Base-by-base conservation (phyloP, 2,113 vertebrate genomes). In the Rafetus swinhoei region DNA sequence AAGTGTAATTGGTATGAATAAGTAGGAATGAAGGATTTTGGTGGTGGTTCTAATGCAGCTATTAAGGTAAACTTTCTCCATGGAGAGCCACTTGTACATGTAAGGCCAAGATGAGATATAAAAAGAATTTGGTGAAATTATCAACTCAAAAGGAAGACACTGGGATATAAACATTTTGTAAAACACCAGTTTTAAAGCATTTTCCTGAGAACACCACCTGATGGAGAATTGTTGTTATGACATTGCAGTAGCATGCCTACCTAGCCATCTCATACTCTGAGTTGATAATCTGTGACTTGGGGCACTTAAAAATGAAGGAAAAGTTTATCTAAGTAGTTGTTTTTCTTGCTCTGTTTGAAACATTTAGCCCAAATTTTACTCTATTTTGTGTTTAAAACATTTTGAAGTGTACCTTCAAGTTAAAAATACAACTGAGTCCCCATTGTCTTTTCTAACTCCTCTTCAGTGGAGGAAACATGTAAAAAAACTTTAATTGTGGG, bases 401-500 rank as follows among this genome's bases (percentile, higher is more conserved):
- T 35, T 72, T 35, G 65, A 72, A 72, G 2, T 21, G 35, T 72
- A n/a, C 65, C 2, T 35, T 72, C 9, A 72, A 72, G 4, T 72
- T 72, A 35, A n/a, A 69, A 69, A 69, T 69, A n/a, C n/a, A 72
- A 35, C 16, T 4, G 35, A 35, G 35, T n/a, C 18, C n/a, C 32
- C n/a, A 9, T 72, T 69, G 32, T 72, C 74, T 27, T 77, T 77
- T 50, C 55, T 8, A 65, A 84, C 21, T 83, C n/a, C 2, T 18
- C 50, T 32, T 55, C 72, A 79, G 12, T 79, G 18, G 32, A 55
- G 2, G 0, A 10, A 10, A n/a, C 56, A 16, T 65, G 5, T 1
- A 60, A 13, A 79, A 79, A 25, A n/a, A 39, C 45, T 81, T 25
- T n/a, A 84, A 90, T 84, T 88, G 27, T 84, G 86, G 62, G 92